Percentiles rank a stretch among this genome's conserved stretches.
These are phyloP conservation scores for Noctua pronuba DNA, from an alignment of 2,888 invertebrate species.

Conservation along the genomic window DNA sequence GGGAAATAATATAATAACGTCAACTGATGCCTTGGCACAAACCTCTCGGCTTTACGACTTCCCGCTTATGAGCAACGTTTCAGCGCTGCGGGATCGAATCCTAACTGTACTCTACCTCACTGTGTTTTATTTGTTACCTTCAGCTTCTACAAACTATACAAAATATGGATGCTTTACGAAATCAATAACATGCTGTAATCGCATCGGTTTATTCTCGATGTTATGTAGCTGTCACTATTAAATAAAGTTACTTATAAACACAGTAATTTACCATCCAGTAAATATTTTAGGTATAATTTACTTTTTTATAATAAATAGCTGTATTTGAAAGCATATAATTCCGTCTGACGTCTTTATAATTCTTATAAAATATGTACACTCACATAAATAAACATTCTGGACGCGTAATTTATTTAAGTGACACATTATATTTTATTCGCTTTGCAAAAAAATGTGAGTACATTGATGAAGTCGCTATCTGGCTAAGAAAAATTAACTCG, in stretches of 20 bases:
- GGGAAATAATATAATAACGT: constrained; percentile 57
- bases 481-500: constrained; percentile 46
- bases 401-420: constrained; percentile 57
- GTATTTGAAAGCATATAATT: constrained; percentile 51
- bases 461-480: constrained; percentile 60
- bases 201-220: not conserved
- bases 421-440: constrained; percentile 63
- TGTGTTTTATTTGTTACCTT: constrained; percentile 35
- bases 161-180: not conserved
- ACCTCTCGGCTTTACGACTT: constrained; percentile 71
- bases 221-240: not conserved
- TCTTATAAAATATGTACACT: constrained; percentile 51
- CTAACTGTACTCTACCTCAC: constrained; percentile 34
- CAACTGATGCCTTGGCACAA: constrained; percentile 71
- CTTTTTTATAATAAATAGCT: constrained; percentile 26
- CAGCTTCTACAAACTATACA: not conserved
- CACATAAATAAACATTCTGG: constrained; percentile 50
- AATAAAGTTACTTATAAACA: constrained; percentile 17
- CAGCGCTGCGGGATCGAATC: constrained; percentile 48
- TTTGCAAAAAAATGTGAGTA: constrained; percentile 53
- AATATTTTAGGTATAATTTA: constrained; percentile 22
- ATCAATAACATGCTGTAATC: not conserved
- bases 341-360: constrained; percentile 64
- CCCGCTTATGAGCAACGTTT: constrained; percentile 64
- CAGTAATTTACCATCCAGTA: constrained; percentile 41